Base-by-base conservation (phyloP, 1,140 invertebrate species). In the Drosophila asahinai region DNA sequence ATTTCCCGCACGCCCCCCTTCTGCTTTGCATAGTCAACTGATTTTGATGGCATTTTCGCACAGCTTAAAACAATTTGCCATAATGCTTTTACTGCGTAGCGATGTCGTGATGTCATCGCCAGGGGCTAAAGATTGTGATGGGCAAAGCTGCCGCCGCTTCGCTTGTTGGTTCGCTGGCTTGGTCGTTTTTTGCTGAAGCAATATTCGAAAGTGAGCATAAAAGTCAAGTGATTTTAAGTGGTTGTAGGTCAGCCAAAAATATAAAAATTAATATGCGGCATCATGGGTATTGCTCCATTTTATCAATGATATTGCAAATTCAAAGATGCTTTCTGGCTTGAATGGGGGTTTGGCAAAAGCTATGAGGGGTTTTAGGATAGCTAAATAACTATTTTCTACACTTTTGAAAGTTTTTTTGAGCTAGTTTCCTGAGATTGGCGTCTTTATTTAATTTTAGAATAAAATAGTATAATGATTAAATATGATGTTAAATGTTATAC, bases 61-160 rank as follows among this genome's bases (percentile, higher is more conserved):
- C 73, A 87, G 84, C 84, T 87, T 87, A 90, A 87, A 87, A 87
- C 84, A 87, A 87, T 89, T 87, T 87, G 84, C 84, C 86, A 87
- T 87, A 87, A 87, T 80, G 84, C 66, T 81, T 89, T 87, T 87
- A 87, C 81, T 80, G 84, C 81, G 68, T 75, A 75, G 77, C 81
- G 61, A 78, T 55, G 66, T 84, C 70, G 49, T 81, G 84, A 84
- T 84, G 86, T 78, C 81, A 83, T 61, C 59, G 55, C 62, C 58
- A 27, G 45, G 60, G 77, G 71, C 49, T 17, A 52, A 63, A 71
- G 57, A 71, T 71, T 67, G 59, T 43, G 27, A 77, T 61, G 63
- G 58, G 59, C 1, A 43, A 33, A 49, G 71, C 27, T 63, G 30
- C 7, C 42, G 5, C 33, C 2, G 33, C 7, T 67, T 48, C 57